These are phyloP conservation scores for Criorhina ranunculi DNA, from an alignment of 2,888 invertebrate species.

Conservation along the genomic window DNA sequence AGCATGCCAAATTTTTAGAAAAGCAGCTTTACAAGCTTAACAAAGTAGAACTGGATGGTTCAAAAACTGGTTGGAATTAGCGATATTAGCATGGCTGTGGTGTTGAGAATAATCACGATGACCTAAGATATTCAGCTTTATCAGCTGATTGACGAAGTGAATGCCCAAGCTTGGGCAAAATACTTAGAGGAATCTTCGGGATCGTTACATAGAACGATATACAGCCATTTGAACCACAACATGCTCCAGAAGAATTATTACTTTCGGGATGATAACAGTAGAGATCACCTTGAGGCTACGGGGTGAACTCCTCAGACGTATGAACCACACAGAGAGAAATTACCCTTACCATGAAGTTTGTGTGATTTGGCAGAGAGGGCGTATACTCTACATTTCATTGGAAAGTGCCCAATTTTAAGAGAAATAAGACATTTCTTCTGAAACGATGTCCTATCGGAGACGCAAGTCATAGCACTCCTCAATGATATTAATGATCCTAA, in stretches of 20 bases:
- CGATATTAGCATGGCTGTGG: background rate
- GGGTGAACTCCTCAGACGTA: background rate
- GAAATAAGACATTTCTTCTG: background rate
- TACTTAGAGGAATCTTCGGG: slow-evolving; percentile 3
- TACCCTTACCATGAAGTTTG: slow-evolving; percentile 4
- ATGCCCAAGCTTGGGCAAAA: background rate
- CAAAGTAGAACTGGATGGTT: background rate
- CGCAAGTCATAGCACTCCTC: background rate
- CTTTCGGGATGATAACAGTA: background rate
- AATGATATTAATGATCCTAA: too few relatives aligned
- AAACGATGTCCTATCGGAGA: background rate
- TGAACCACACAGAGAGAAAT: background rate
- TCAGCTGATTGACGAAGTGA: background rate
- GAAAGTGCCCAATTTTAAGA: too few relatives aligned
- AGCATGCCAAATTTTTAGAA: too few relatives aligned
- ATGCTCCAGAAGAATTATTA: background rate
- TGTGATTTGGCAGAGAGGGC: background rate
- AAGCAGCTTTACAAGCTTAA: background rate
- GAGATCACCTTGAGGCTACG: slow-evolving; percentile 1
- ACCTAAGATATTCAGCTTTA: background rate
- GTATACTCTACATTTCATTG: too few relatives aligned
- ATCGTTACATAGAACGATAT: slow-evolving; percentile 14
- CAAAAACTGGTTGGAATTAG: slow-evolving; percentile 1
- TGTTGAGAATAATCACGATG: background rate
- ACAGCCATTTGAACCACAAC: slow-evolving; percentile 6